Evolutionary conservation across 1,140 invertebrate genomes (phyloP).

Genomic region (Dinothrombium tinctorium): DNA sequence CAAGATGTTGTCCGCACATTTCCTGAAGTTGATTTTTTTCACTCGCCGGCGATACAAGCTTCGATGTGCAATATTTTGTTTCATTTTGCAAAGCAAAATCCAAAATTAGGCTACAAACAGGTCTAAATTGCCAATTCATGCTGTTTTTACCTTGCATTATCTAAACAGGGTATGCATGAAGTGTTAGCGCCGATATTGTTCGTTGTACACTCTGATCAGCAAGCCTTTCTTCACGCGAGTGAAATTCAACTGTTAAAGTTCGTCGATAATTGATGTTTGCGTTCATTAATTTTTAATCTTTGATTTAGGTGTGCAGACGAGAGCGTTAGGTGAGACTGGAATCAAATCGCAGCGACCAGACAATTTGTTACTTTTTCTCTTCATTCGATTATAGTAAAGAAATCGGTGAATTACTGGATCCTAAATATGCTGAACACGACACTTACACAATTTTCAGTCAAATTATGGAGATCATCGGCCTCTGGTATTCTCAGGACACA

Average conservation of each 20-base stretch:
- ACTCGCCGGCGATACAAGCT: slow-evolving; percentile 35
- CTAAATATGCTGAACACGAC: slow-evolving; percentile 10
- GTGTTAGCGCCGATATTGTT: slow-evolving; percentile 47
- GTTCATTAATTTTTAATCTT: neutral
- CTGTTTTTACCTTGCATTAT: too few species aligned
- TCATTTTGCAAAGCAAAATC: slow-evolving; percentile 43
- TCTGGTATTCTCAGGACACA: too few species aligned
- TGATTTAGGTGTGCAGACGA: neutral
- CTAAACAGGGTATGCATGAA: slow-evolving; percentile 57
- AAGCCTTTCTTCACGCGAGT: slow-evolving; percentile 30
- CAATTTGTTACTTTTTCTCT: neutral
- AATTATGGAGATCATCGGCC: slow-evolving; percentile 45
- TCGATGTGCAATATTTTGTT: slow-evolving; percentile 44
- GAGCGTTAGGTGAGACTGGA: neutral
- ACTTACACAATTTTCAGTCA: slow-evolving; percentile 33
- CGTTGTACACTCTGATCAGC: slow-evolving; percentile 43
- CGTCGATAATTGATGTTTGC: slow-evolving; percentile 4
- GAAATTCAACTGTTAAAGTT: slow-evolving; percentile 23
- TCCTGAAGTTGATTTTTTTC: slow-evolving; percentile 50
- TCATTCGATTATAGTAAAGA: slow-evolving; percentile 7
- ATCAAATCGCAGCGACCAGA: neutral
- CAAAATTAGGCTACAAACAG: slow-evolving; percentile 44
- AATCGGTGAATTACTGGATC: slow-evolving; percentile 9
- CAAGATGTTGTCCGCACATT: slow-evolving; percentile 58
- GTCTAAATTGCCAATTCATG: slow-evolving; percentile 15